Evolutionary conservation across 2,797 vertebrate species (phyloP).

Genomic region (Micrastur ruficollis): DNA sequence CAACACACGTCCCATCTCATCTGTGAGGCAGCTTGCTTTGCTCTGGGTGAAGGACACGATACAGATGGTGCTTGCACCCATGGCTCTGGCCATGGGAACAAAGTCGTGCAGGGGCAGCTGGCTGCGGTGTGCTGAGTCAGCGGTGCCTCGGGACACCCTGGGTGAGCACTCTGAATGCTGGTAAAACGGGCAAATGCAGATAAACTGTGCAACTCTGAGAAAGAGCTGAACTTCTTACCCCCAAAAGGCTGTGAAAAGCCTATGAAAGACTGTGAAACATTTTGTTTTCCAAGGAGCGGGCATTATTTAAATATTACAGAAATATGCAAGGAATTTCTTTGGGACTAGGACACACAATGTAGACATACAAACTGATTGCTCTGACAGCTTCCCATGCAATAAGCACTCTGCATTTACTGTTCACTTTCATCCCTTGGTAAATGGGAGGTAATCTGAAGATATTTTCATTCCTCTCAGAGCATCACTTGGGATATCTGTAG

Average conservation of each 20-base stretch:
- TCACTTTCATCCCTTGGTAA: slow-evolving; percentile 12
- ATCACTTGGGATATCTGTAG: slow-evolving; percentile 61
- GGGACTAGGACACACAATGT: background rate
- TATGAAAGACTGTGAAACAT: background rate
- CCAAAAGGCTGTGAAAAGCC: background rate
- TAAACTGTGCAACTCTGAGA: background rate
- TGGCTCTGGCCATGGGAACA: background rate
- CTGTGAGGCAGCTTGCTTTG: background rate
- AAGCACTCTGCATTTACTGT: background rate
- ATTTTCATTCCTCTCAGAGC: slow-evolving; percentile 49
- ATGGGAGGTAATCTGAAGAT: slow-evolving; percentile 27
- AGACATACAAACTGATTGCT: background rate
- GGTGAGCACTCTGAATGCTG: background rate
- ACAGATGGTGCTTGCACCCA: rapidly evolving
- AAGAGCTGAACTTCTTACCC: background rate
- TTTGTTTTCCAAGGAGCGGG: background rate
- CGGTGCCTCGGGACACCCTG: background rate
- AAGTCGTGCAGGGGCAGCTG: background rate
- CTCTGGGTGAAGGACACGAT: rapidly evolving
- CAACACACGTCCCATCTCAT: background rate
- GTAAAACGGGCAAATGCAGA: background rate
- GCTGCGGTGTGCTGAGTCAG: background rate
- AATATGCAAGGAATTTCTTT: background rate
- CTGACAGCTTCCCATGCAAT: slow-evolving; percentile 16
- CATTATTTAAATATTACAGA: slow-evolving; percentile 10